Evolutionary conservation across 2,888 invertebrate genomes (phyloP), one percentile per base, ranked within the genome.

Genomic region (Sarcophaga variegata): DNA sequence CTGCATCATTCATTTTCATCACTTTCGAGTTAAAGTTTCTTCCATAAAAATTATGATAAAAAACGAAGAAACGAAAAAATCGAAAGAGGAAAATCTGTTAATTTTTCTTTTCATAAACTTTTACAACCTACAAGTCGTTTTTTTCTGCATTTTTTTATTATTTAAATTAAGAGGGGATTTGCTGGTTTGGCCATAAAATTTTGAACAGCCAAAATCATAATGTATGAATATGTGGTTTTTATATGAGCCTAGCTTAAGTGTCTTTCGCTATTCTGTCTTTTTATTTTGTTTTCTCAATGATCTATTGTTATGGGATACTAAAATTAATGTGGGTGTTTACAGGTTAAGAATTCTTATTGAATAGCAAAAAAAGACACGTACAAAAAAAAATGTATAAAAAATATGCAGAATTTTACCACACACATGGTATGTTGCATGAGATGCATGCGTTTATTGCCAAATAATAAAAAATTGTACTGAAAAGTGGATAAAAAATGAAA

Each of bases 321-420:
- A 86, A 86, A 83, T 86, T 59, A 80, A 64, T 83, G 85, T 82
- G 69, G 83, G 76, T 64, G 76, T 80, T 79, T 71, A 62, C 54
- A 63, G 59, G 64, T 63, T 75, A 80, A 59, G 49, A 83, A 59
- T 60, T 74, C 67, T 59, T 78, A 72, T 85, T 64, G 74, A 59
- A 85, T 81, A 60, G 74, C 20, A 59, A 74, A 14, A 62, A 8
- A 25, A 37, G 3, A 10, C 12, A 12, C 6, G 37, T 37, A 37
- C 5, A 37, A 37, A 37, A 66, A 45, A 14, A 79, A n/a, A 22
- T 22, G 22, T 6, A 72, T 14, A 11, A 25, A 17, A 14, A 17
- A 59, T 62, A 27, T 10, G 22, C 17, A 20, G 12, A 3, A 17
- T 82, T 37, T 37, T 77, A 60, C 72, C 77, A 67, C 83, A 78